These are phyloP conservation scores for Raillietiella orientalis DNA, from an alignment of 2,888 invertebrate genomes.

Conservation along the genomic window DNA sequence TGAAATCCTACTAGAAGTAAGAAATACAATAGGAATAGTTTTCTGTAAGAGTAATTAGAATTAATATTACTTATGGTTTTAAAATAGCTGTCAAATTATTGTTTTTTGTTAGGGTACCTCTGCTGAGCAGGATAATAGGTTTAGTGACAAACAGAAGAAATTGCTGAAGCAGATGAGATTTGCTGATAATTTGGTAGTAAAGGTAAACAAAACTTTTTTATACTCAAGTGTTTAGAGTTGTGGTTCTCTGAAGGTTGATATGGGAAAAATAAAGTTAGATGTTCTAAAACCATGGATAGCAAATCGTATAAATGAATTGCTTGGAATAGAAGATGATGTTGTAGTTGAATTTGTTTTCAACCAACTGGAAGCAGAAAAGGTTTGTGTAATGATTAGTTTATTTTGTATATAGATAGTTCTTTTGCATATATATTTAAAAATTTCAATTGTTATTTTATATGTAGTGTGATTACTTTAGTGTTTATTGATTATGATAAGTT, in stretches of 20 bases:
- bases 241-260: slow-evolving; percentile 37
- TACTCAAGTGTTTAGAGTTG: slow-evolving; percentile 4
- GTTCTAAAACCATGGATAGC: slow-evolving; percentile 98
- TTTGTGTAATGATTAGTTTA: too few species aligned
- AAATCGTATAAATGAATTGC: slow-evolving; percentile 71
- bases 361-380: slow-evolving; percentile 74
- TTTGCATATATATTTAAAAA: too few species aligned
- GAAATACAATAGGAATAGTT: too few species aligned
- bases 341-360: slow-evolving; percentile 96
- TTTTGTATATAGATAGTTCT: too few species aligned
- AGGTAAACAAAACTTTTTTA: slow-evolving; percentile 22
- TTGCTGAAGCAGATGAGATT: slow-evolving; percentile 96
- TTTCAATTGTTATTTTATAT: too few species aligned
- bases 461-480: too few species aligned
- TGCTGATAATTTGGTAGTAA: slow-evolving; percentile 63
- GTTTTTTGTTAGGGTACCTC: slow-evolving; percentile 53
- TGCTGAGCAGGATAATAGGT: slow-evolving; percentile 94
- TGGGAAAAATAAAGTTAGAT: slow-evolving; percentile 91
- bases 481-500: too few species aligned
- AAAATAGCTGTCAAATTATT: slow-evolving; percentile 2
- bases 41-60: too few species aligned
- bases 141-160: slow-evolving; percentile 98
- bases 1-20: background rate
- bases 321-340: slow-evolving; percentile 95
- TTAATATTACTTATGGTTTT: slow-evolving; percentile 1